Percentiles rank a stretch among this genome's conserved stretches.
phyloP scores from a whole-genome alignment of 2,888 invertebrate species.

The Spilosoma lubricipeda region DNA sequence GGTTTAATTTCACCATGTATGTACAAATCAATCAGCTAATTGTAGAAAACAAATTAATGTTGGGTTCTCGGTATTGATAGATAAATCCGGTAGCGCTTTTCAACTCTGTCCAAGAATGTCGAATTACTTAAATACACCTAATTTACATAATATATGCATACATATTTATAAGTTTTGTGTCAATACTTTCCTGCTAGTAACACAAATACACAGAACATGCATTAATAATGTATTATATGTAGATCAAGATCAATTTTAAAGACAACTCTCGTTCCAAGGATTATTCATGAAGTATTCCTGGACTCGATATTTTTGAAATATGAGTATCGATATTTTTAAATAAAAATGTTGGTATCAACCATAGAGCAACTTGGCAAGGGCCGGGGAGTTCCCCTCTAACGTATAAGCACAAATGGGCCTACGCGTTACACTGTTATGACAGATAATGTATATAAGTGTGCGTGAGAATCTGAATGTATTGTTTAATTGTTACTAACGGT shows the following conservation, averaged over 20 bases:
- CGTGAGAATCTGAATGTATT: too few species aligned
- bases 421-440: too few species aligned
- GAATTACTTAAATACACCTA: background rate
- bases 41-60: background rate
- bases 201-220: background rate
- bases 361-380: too few species aligned
- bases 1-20: too few species aligned
- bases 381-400: too few species aligned
- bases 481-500: too few species aligned
- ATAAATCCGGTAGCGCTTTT: background rate
- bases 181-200: background rate
- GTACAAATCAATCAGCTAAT: background rate
- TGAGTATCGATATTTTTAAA: background rate
- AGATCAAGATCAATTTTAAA: background rate
- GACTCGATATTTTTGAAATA: background rate
- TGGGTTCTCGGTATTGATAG: background rate
- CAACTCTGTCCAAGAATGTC: background rate
- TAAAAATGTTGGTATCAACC: background rate
- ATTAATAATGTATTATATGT: conserved; percentile 1
- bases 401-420: too few species aligned
- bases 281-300: background rate
- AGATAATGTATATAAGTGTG: too few species aligned
- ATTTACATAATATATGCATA: background rate
- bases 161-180: background rate
- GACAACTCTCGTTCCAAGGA: background rate